Evolutionary conservation across 2,797 vertebrate genomes (phyloP).

Genomic region (Gallinago nigripennis): DNA sequence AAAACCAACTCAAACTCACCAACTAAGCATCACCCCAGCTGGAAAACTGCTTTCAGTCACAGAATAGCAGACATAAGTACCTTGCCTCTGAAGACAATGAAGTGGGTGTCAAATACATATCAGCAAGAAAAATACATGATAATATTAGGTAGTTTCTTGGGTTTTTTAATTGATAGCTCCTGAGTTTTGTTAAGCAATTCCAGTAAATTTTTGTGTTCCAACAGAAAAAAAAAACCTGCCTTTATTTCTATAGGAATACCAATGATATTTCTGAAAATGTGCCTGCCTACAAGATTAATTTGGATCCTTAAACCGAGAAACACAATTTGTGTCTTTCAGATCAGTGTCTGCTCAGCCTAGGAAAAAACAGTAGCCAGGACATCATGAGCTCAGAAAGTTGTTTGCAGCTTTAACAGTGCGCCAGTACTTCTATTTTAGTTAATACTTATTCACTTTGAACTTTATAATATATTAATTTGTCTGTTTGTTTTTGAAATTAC

Average conservation of each 20-base stretch:
- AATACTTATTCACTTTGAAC: not conserved
- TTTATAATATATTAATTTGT: not conserved
- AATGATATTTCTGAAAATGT: not conserved
- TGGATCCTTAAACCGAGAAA: not conserved
- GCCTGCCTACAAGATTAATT: not conserved
- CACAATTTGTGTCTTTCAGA: not conserved
- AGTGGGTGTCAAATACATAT: not conserved
- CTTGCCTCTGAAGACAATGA: not conserved
- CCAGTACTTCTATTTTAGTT: not conserved
- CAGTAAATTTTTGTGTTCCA: not conserved
- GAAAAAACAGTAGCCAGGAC: not conserved
- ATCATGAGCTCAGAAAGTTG: not conserved
- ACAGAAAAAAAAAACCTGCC: not conserved
- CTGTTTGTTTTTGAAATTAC: not conserved
- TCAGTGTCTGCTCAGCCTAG: not conserved
- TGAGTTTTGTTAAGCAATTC: not conserved
- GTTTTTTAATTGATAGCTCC: not conserved
- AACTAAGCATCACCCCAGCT: not conserved
- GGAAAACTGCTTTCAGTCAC: not conserved
- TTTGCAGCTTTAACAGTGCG: not conserved
- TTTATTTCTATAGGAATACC: not conserved
- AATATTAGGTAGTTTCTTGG: not conserved
- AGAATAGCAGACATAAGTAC: not conserved
- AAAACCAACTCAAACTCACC: not conserved
- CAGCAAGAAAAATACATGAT: not conserved